A percentile compares a stretch with the other conserved stretches of the same genome.
Conservation (phyloP, 2,113 vertebrate species). For the Smithornis capensis region DNA sequence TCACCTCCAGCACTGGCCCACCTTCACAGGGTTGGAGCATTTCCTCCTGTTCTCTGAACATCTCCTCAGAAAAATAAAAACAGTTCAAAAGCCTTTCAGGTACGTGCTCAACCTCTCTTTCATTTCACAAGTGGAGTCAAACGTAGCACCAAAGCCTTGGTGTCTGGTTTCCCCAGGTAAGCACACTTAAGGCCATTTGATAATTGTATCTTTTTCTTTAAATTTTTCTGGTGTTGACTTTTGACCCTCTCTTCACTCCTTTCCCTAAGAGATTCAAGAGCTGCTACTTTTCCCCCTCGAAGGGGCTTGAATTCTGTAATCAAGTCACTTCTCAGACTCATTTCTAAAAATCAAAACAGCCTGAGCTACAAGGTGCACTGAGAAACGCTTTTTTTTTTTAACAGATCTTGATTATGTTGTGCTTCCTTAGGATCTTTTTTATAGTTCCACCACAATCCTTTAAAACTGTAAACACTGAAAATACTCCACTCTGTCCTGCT, state of each 20-base stretch:
- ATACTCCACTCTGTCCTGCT: not conserved
- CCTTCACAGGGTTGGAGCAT: not conserved
- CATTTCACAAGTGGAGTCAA: not conserved
- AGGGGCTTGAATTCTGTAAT: not conserved
- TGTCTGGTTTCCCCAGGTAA: not conserved
- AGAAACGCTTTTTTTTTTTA: not conserved
- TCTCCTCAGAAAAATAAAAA: not conserved
- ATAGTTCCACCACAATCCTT: not conserved
- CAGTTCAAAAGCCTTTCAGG: not conserved
- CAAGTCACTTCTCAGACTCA: not conserved
- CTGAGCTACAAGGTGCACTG: not conserved
- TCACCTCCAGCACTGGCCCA: not conserved
- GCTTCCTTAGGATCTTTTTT: not conserved
- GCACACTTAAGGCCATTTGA: not conserved
- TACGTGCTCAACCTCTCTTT: not conserved
- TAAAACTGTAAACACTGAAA: not conserved
- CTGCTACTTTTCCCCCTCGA: not conserved
- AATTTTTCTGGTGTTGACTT: not conserved
- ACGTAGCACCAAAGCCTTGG: accelerated
- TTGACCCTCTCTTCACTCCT: not conserved
- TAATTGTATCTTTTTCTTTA: not conserved
- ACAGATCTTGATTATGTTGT: not conserved
- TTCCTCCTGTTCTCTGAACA: not conserved
- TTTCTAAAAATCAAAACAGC: not conserved
- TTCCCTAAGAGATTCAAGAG: not conserved